Evolutionary conservation across 2,888 invertebrate species (phyloP).

Genomic region (Thereva nobilitata): DNA sequence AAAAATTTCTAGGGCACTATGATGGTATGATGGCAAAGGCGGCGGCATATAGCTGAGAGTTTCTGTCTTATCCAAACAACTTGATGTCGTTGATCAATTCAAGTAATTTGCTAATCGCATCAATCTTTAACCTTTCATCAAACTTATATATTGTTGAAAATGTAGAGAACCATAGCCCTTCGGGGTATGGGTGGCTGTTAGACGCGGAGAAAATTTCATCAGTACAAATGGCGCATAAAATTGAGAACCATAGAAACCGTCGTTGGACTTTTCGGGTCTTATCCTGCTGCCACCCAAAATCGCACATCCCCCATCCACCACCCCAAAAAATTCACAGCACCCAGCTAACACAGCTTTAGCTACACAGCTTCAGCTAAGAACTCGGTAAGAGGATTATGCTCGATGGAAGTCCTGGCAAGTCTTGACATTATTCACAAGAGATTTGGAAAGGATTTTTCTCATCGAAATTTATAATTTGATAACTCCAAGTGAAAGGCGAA

Average conservation of each 20-base stretch:
- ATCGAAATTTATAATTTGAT: conserved; percentile 20
- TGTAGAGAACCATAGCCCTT: not conserved
- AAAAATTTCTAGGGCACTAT: too few species aligned
- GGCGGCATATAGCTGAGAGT: too few species aligned
- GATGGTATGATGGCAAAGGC: too few species aligned
- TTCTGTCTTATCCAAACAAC: not conserved
- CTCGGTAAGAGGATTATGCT: conserved; percentile 19
- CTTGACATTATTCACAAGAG: conserved; percentile 23
- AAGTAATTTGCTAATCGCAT: conserved; percentile 24
- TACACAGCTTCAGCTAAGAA: not conserved
- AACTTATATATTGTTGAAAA: conserved; percentile 8
- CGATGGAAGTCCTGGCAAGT: conserved; percentile 16
- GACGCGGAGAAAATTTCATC: conserved; percentile 10
- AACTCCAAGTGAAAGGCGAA: not conserved
- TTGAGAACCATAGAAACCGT: conserved; percentile 2
- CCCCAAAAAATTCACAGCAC: too few species aligned
- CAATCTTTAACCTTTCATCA: conserved; percentile 24
- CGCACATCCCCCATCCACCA: not conserved
- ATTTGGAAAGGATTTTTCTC: conserved; percentile 12
- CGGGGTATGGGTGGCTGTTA: too few species aligned
- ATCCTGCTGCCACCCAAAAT: not conserved
- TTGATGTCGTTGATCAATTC: conserved; percentile 10
- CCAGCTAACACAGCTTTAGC: too few species aligned
- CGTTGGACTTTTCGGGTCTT: conserved; percentile 12
- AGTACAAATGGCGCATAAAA: conserved; percentile 22